Evolutionary conservation across 1,140 invertebrate species (phyloP).

Genomic region (Brachionus angularis): DNA sequence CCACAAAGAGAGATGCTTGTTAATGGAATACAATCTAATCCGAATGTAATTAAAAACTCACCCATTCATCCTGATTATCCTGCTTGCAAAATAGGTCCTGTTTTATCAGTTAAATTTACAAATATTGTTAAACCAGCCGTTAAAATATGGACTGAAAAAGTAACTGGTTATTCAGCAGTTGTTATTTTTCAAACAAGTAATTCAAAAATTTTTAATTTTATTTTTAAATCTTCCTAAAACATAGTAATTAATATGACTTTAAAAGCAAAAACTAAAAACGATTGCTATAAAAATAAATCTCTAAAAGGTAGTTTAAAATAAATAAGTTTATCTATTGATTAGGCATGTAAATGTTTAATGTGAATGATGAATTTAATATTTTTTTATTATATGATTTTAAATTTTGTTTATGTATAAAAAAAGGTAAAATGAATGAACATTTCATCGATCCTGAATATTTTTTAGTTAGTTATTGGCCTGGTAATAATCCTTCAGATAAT

Average conservation of each 20-base stretch:
- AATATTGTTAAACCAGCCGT: slow-evolving; percentile 54
- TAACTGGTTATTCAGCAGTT: slow-evolving; percentile 56
- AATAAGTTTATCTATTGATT: too few species aligned
- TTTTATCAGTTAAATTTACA: slow-evolving; percentile 55
- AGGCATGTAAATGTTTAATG: too few species aligned
- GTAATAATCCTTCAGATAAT: slow-evolving; percentile 50
- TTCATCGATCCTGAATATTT: slow-evolving; percentile 55
- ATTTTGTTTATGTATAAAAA: slow-evolving; percentile 47
- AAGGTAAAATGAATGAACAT: slow-evolving; percentile 50
- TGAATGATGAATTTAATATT: neutral
- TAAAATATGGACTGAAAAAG: slow-evolving; percentile 55
- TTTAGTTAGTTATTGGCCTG: slow-evolving; percentile 59
- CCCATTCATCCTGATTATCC: slow-evolving; percentile 49
- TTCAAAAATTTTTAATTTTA: neutral
- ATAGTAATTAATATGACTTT: neutral
- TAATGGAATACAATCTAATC: slow-evolving; percentile 32
- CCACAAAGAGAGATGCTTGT: slow-evolving; percentile 46
- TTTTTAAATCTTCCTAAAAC: neutral
- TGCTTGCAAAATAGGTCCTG: slow-evolving; percentile 54
- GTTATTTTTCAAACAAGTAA: slow-evolving; percentile 56
- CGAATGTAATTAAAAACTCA: neutral
- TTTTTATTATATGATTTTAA: neutral
- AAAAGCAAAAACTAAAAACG: too few species aligned
- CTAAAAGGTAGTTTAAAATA: too few species aligned
- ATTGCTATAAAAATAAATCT: too few species aligned